A percentile compares a stretch with the other conserved stretches of the same genome.
phyloP scores from a whole-genome alignment of 2,797 vertebrate species.

The Saguinus oedipus region DNA sequence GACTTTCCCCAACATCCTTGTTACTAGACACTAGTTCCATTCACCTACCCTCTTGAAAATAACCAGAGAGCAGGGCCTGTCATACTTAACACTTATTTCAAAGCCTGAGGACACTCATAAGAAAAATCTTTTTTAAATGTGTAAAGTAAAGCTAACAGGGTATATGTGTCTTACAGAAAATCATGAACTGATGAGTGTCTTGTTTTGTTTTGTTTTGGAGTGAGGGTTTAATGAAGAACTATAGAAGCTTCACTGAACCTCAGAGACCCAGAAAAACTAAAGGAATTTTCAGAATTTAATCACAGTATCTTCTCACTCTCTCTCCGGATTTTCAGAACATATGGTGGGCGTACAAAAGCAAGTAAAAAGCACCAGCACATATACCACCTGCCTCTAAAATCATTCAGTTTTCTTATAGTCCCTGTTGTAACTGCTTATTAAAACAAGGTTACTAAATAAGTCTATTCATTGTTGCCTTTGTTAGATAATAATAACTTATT shows the following conservation, averaged over 20 bases:
- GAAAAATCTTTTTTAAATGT: neutral
- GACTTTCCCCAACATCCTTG: neutral
- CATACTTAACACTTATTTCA: constrained; percentile 13
- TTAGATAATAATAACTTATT: neutral
- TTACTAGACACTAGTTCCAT: neutral
- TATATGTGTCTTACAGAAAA: constrained; percentile 14
- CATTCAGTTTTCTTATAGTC: neutral
- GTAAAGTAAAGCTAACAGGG: neutral
- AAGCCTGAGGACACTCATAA: neutral
- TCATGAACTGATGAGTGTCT: neutral
- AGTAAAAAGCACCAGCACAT: neutral
- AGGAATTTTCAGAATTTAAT: neutral
- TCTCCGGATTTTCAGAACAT: neutral
- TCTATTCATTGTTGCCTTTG: neutral
- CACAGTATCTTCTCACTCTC: neutral
- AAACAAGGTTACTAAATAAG: neutral
- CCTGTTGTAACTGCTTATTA: neutral
- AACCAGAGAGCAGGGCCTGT: fast-evolving
- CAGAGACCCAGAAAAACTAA: neutral
- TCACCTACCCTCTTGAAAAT: neutral
- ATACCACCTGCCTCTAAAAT: neutral
- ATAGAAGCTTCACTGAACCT: neutral
- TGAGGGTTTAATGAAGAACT: neutral
- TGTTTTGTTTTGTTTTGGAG: neutral
- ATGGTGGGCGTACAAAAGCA: neutral